Evolutionary conservation across 2,113 vertebrate species (phyloP), one percentile per base, ranked within the genome.

Genomic region (Chaetodon auriga): DNA sequence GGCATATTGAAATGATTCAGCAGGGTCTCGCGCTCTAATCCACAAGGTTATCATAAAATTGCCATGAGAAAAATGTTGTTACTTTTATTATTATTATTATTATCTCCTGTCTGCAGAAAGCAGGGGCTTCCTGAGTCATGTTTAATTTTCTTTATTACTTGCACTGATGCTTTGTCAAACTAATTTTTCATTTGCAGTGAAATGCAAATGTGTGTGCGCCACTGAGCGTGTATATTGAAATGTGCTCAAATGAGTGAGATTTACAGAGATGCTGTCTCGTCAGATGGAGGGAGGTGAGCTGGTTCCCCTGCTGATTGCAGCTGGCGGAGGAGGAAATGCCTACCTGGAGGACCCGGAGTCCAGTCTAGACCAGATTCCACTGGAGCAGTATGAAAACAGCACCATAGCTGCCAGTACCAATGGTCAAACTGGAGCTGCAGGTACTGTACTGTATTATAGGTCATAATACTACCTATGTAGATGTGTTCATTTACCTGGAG

Each of bases 301-400:
- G 73, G 94, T 97, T 90, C 97, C 96, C 48, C 93, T 96, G 93
- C 93, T 97, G 92, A 95, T 97, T 74, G 97, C 97, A 13, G 97
- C 97, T 60, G 96, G 97, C 21, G 98, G 96, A 65, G 97, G 97
- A 89, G 97, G 97, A 57, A 97, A 96, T 63, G 96, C 96, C 45
- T 98, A 97, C 91, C 76, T 96, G 92, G 96, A 97, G 87, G 91
- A 95, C 83, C 95, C 89, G 7, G 95, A 96, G 78, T 88, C 71
- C 68, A 93, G 89, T 48, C 75, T 92, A 87, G 96, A 96, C 23
- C 90, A 92, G 0, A 65, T 82, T 12, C 86, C 90, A 0, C 43
- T 96, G 89, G 97, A 98, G 83, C 95, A 96, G 83, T 97, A 96
- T 83, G 96, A 97, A 90, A 97, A 97, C 80, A 96, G 93, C 85